Conservation (phyloP, 2,113 vertebrate genomes). For the Caloenas nicobarica region DNA sequence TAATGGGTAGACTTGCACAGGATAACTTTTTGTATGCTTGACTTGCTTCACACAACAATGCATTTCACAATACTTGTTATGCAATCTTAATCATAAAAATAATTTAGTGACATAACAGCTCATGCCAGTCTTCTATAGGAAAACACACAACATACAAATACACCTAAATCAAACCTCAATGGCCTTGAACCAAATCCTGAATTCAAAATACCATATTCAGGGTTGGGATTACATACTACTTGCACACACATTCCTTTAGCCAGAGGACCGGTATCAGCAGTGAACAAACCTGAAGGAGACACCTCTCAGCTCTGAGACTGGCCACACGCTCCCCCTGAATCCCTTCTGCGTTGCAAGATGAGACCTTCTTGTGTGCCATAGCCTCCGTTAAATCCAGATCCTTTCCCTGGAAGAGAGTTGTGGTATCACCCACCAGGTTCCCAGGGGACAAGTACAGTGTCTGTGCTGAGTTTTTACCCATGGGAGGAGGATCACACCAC, state of each 20-base stretch:
- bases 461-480: not conserved
- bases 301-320: not conserved
- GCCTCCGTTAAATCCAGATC: not conserved
- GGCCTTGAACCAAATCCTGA: not conserved
- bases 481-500: not conserved
- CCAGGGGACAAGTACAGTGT: not conserved
- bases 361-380: not conserved
- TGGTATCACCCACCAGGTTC: not conserved
- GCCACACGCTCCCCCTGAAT: rapidly evolving
- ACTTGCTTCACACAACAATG: not conserved
- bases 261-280: not conserved
- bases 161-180: not conserved
- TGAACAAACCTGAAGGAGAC: not conserved
- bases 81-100: not conserved
- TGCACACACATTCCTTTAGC: not conserved
- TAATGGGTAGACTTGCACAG: not conserved
- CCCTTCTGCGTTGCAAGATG: not conserved
- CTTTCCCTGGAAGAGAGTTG: not conserved
- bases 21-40: not conserved
- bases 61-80: not conserved
- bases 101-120: not conserved
- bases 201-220: not conserved
- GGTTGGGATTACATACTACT: not conserved
- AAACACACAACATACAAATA: not conserved
- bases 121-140: not conserved